Evolutionary conservation across 2,888 invertebrate genomes (phyloP).

Genomic region (Conchocele bisecta): DNA sequence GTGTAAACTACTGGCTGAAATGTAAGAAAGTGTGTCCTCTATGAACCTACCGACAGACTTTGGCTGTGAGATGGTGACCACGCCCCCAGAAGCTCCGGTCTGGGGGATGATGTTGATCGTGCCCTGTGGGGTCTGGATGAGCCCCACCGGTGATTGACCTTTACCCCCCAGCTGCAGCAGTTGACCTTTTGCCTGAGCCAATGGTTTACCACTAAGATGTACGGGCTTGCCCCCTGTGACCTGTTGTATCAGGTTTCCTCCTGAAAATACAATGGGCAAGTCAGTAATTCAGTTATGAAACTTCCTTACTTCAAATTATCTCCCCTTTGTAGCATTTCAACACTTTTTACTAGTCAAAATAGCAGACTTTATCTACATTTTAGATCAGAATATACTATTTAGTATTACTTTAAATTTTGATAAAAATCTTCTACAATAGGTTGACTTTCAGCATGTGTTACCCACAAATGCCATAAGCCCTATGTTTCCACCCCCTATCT

Average conservation of each 20-base stretch:
- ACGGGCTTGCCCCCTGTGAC: slow-evolving; percentile 76
- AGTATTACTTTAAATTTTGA: too few species aligned
- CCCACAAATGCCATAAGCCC: too few species aligned
- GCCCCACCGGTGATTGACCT: slow-evolving; percentile 69
- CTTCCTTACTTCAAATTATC: too few species aligned
- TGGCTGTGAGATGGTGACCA: slow-evolving; percentile 52
- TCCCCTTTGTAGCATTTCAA: too few species aligned
- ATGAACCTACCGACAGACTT: slow-evolving; percentile 30
- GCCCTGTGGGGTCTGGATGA: slow-evolving; percentile 76
- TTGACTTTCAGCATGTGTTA: too few species aligned
- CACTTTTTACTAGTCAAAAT: too few species aligned
- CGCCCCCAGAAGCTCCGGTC: slow-evolving; percentile 55
- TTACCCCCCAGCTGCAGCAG: slow-evolving; percentile 76
- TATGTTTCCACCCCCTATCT: too few species aligned
- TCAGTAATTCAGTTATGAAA: not conserved
- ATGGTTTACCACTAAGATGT: slow-evolving; percentile 76
- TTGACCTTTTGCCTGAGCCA: slow-evolving; percentile 70
- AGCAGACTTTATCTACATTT: too few species aligned
- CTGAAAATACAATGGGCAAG: slow-evolving; percentile 41
- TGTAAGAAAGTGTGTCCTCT: not conserved
- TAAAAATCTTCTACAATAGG: too few species aligned
- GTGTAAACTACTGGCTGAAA: too few species aligned
- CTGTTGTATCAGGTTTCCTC: slow-evolving; percentile 73
- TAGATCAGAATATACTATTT: too few species aligned
- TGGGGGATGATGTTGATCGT: slow-evolving; percentile 77